Conservation (phyloP, 2,888 invertebrate genomes). For the Proisotoma minuta region DNA sequence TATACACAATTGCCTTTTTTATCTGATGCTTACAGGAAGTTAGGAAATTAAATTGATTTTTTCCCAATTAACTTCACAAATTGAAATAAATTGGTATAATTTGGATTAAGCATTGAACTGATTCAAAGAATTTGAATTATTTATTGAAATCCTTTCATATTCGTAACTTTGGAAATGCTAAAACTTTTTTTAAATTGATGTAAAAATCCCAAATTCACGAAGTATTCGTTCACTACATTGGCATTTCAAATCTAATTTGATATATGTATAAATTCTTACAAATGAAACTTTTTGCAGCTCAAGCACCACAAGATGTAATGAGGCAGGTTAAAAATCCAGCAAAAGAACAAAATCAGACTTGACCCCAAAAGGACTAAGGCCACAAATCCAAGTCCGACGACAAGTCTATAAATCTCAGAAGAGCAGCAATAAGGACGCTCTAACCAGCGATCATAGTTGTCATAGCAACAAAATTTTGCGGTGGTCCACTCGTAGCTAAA, state of each 20-base stretch:
- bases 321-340: slow-evolving; percentile 44
- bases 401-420: slow-evolving; percentile 42
- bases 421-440: slow-evolving; percentile 40
- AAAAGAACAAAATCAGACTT: slow-evolving; percentile 36
- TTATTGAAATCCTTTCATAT: too few relatives aligned
- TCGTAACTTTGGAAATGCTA: too few relatives aligned
- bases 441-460: slow-evolving; percentile 33
- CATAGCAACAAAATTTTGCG: slow-evolving; percentile 41
- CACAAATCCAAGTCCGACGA: slow-evolving; percentile 43
- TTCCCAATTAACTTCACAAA: neutral
- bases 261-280: slow-evolving; percentile 37
- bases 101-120: too few relatives aligned
- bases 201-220: neutral
- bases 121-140: too few relatives aligned
- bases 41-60: neutral
- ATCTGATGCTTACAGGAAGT: too few relatives aligned
- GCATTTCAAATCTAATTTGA: too few relatives aligned
- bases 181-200: neutral
- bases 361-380: slow-evolving; percentile 32
- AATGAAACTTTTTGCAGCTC: slow-evolving; percentile 38
- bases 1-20: too few relatives aligned
- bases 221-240: neutral
- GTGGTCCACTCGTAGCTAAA: slow-evolving; percentile 46
- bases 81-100: neutral
- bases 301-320: slow-evolving; percentile 37